Evolutionary conservation across 2,888 invertebrate species (phyloP).

Genomic region (Cordylochernes scorpioides): DNA sequence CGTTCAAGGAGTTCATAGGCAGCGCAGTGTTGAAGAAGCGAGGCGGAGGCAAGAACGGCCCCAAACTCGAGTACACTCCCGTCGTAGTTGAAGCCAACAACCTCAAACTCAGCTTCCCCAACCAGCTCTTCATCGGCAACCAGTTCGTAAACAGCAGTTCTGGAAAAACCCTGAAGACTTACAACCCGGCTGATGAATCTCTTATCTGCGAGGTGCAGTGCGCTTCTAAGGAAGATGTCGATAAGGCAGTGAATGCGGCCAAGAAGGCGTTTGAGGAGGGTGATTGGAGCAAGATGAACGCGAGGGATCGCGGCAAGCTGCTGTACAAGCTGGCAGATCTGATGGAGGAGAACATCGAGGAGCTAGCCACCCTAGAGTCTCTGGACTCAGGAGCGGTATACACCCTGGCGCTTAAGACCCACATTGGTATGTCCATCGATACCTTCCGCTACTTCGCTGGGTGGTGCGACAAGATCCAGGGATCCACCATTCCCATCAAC

Average conservation of each 20-base stretch:
- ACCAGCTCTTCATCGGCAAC: conserved; percentile 71
- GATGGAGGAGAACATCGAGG: conserved; percentile 81
- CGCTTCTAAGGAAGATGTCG: conserved; percentile 50
- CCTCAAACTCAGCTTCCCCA: conserved; percentile 54
- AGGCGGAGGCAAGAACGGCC: too few species aligned
- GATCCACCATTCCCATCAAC: conserved; percentile 44
- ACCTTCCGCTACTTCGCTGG: conserved; percentile 68
- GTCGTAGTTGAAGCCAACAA: conserved; percentile 61
- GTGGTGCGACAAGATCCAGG: conserved; percentile 60
- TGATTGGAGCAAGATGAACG: conserved; percentile 79
- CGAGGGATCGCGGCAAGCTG: conserved; percentile 58
- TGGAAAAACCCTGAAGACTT: conserved; percentile 30
- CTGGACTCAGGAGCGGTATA: conserved; percentile 89
- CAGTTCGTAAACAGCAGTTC: conserved; percentile 50
- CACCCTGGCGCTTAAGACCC: conserved; percentile 79
- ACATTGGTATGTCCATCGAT: conserved; percentile 90
- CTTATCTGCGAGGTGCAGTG: conserved; percentile 30
- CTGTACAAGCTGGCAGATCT: conserved; percentile 72
- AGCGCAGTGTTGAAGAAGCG: conserved; percentile 38
- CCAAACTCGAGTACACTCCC: too few species aligned
- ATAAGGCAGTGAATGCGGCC: conserved; percentile 61
- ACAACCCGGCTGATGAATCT: conserved; percentile 61
- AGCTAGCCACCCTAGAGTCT: conserved; percentile 73
- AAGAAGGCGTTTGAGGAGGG: conserved; percentile 56
- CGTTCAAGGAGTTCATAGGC: conserved; percentile 47